Evolutionary conservation across 2,113 vertebrate species (phyloP), one percentile per base, ranked within the genome.

Genomic region (Pseudorasbora parva): DNA sequence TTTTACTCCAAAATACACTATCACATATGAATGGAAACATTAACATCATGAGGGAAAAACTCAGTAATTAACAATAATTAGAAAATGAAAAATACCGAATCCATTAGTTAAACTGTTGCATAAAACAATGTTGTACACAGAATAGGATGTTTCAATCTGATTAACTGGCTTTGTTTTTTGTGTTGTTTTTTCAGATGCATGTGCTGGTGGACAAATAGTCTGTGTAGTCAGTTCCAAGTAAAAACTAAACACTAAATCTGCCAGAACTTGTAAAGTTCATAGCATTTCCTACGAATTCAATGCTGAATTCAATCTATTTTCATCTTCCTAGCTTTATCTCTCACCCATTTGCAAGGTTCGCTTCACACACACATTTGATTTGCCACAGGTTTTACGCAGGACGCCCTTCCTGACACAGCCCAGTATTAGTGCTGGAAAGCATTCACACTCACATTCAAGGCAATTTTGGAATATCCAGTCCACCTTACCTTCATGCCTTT

Each of bases 11-110:
- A 59, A 77, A 41, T 51, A 21, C 30, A 21, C n/a, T 17, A 8
- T 30, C 43, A n/a, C 47, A 73, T 4, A 74, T 45, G 30, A 25
- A 17, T 25, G 74, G 17, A 76, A 54, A n/a, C 23, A 33, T 21
- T 37, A 56, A 54, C 12, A 41, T 15, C 1, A 14, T n/a, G 19
- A 41, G 30, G 19, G 5, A 4, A 23, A 56, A 56, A 23, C 17
- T 33, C 74, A 37, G 30, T 47, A 23, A 74, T 74, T 72, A 25
- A 12, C 37, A 23, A 45, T 72, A 72, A 72, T 72, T 45, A 72
- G 68, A 45, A 72, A 45, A 14, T 12, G 21, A 71, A 43, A 45
- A 72, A 45, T 72, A 45, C 64, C 41, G 33, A 68, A 45, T 72
- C 41, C 68, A 72, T 72, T 72, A 71, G 41, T 45, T 71, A 45